Evolutionary conservation across 2,113 vertebrate species (phyloP).

Genomic region (Verasper variegatus): DNA sequence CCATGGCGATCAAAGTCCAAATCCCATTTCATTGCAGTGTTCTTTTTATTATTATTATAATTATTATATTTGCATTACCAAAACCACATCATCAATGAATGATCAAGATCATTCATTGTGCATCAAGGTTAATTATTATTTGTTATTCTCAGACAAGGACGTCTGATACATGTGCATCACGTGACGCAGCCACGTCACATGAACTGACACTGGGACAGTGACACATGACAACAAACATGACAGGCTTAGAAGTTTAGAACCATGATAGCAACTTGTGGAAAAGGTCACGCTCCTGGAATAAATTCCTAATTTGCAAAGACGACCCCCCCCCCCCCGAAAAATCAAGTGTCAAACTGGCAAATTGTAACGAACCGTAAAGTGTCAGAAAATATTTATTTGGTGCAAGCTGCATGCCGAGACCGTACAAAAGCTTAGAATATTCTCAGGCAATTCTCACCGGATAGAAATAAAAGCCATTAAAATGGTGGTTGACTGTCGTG

Average conservation of each 20-base stretch:
- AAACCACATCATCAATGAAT: not conserved
- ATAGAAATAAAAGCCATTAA: not conserved
- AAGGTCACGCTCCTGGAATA: not conserved
- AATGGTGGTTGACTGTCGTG: not conserved
- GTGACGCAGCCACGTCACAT: not conserved
- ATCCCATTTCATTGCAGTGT: not conserved
- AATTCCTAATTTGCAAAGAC: not conserved
- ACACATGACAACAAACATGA: not conserved
- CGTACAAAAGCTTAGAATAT: too few species aligned
- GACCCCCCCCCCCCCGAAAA: not conserved
- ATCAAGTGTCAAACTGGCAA: too few species aligned
- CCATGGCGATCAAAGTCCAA: not conserved
- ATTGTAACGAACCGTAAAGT: too few species aligned
- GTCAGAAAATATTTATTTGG: too few species aligned
- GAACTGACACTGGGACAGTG: not conserved
- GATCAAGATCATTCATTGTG: not conserved
- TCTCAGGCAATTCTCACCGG: not conserved
- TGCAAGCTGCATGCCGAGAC: too few species aligned
- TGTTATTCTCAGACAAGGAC: not conserved
- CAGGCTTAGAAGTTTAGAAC: not conserved
- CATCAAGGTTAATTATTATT: constrained; percentile 1
- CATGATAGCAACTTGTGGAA: not conserved
- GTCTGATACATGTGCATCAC: not conserved
- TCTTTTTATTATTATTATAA: not conserved
- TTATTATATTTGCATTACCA: not conserved